Evolutionary conservation across 2,888 invertebrate genomes (phyloP), one percentile per base, ranked within the genome.

Genomic region (Nemoura dubitans): DNA sequence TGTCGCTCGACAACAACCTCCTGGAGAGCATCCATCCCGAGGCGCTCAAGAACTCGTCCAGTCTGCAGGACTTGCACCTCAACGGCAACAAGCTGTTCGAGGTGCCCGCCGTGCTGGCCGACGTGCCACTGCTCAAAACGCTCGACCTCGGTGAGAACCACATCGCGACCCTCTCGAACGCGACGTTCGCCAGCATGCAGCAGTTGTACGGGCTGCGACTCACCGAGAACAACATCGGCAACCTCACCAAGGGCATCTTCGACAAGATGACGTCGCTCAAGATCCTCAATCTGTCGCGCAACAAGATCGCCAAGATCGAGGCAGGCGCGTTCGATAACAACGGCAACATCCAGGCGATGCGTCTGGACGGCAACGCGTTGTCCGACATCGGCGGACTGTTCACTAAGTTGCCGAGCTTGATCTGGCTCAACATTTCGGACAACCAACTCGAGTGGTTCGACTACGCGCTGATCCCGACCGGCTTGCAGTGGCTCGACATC

Each of bases 111-210:
- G 92, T 92, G 16, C 92, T 97, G 85, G 94, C 94, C 90, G 95
- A 95, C 91, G 95, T 97, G 89, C 95, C 95, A 82, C 94, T 95
- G 90, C 92, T 98, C 87, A 95, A 95, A 91, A 95, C 96, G 27
- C 92, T 98, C 88, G 97, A 97, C 92, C 93, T 98, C 89, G 97
- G 96, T 36, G 96, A 97, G 92, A 98, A 98, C 92, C 94, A 95
- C 90, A 96, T 98, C 89, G 94, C 95, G 85, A 94, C 94, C 89
- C 94, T 98, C 89, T 95, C 94, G 89, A 96, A 96, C 90, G 94
- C 95, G 87, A 96, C 96, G n/a, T 96, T 97, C 90, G 94, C 94
- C 91, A 94, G 95, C 89, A 94, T 97, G 93, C 94, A 94, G 89
- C 95, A 96, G 90, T 94, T 98, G 91, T 96, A 96, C 90, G 96